Base-by-base conservation (phyloP, 2,797 vertebrate species). In the Clarias laeviceps region DNA sequence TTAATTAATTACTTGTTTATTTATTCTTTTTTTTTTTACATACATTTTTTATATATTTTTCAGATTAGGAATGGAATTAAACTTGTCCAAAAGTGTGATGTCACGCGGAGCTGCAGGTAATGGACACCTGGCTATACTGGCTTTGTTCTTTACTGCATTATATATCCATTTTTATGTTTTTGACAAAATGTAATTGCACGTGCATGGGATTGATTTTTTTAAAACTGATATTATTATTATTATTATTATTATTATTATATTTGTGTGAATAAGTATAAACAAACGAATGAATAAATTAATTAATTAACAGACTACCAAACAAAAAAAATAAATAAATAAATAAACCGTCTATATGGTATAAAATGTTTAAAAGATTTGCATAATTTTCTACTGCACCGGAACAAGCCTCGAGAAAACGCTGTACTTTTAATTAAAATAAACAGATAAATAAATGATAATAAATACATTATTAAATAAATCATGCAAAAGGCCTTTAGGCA, bases 51-150 rank as follows among this genome's bases (percentile, higher is more conserved):
- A 40, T n/a, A n/a, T 91, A 62, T 87, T 88, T 91, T 91, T 61
- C 92, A 94, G 94, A 91, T 88, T 92, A 92, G 92, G 89, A 91
- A 95, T 94, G 94, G 94, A 97, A 93, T 91, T 93, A 86, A 94
- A 93, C 92, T 83, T 95, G 91, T 95, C 93, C 66, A 95, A 94
- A 92, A 93, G 90, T 89, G 88, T 88, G 34, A 92, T 92, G 88
- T 94, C 94, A 82, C 94, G 91, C 72, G 90, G 83, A 69, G 91
- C 92, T 83, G 80, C 92, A 91, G 94, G 94, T 94, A 93, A 22
- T 90, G 59, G 17, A 84, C 88, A 73, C 65, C 18, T 57, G 17
- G 1, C 5, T 56, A 32, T 20, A 22, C 27, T 56, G 73, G 1
- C 3, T 4, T 74, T 54, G 12, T 56, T 29, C 8, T 32, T n/a